Base-by-base conservation (phyloP, 2,113 vertebrate genomes). In the Myocastor coypus region DNA sequence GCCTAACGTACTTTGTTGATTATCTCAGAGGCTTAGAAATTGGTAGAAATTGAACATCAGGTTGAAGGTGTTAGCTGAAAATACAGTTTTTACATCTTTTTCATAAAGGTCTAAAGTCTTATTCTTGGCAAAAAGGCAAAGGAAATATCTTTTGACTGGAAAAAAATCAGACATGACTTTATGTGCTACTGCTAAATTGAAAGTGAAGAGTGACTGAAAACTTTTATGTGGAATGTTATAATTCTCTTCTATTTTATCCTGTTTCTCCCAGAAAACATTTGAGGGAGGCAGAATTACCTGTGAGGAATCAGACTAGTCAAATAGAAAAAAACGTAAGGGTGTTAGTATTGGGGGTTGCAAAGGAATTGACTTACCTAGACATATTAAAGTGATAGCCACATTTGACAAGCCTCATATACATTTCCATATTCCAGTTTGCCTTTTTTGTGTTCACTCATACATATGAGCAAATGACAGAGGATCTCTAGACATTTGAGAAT, bases 21-120 rank as follows among this genome's bases (percentile, higher is more conserved):
- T 32, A n/a, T 55, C 66, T 63, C 59, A 63, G 40, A 77, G 12
- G 9, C 69, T 94, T 37, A 75, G 87, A 77, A 83, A 77, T 87
- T 88, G n/a, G n/a, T 77, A 5, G 83, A 78, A 88, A 83, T 83
- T 89, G 19, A 61, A 91, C 83, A 66, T 46, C 87, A 92, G 26
- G 11, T 30, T 46, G 22, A 89, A 83, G 32, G 9, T 85, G 2
- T 57, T 32, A 46, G 32, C 52, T 89, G 40, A 81, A 87, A 92
- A 94, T 12, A 71, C 22, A 37, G 9, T 40, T 55, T 66, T 85
- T 22, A 86, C 4, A 37, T 68, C n/a, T 0, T 8, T 63, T 24
- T 19, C 24, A 11, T 10, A 20, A 80, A 52, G 64, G 73, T 84
- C 10, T 71, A 10, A 92, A 92, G 50, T 12, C 68, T 82, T 82